Conservation (phyloP, 2,797 vertebrate genomes). For the Micropoecilia bifurca region DNA sequence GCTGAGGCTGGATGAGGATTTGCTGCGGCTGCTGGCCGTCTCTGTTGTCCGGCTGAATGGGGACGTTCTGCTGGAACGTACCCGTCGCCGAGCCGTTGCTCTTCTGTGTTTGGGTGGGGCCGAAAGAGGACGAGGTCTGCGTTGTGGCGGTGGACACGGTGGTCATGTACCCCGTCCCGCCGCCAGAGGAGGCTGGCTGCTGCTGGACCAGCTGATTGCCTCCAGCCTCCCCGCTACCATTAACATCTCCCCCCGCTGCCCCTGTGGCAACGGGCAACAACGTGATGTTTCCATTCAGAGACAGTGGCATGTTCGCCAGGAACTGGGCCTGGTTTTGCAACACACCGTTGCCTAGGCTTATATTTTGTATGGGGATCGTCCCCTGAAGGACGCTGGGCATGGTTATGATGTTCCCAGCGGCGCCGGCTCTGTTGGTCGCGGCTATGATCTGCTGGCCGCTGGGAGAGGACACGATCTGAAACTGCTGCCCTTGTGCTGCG, state of each 20-base stretch:
- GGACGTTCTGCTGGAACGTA: constrained; percentile 75
- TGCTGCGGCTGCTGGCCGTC: constrained; percentile 88
- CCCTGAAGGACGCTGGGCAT: constrained; percentile 90
- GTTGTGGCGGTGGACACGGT: constrained; percentile 84
- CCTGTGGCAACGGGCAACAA: constrained; percentile 88
- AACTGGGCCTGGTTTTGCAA: constrained; percentile 94
- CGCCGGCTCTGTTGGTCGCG: constrained; percentile 82
- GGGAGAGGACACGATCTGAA: constrained; percentile 84
- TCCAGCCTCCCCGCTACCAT: constrained; percentile 55
- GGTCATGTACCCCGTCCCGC: constrained; percentile 65
- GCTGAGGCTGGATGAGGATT: constrained; percentile 93
- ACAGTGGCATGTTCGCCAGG: constrained; percentile 93
- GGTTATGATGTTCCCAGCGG: constrained; percentile 79
- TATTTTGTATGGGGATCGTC: constrained; percentile 92
- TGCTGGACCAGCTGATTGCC: constrained; percentile 72
- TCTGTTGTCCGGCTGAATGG: constrained; percentile 80
- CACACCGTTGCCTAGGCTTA: constrained; percentile 86
- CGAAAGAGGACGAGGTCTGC: constrained; percentile 86
- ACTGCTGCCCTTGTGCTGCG: constrained; percentile 76
- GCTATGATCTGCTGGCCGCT: constrained; percentile 87
- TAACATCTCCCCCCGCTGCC: constrained; percentile 57
- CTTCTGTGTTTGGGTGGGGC: constrained; percentile 71
- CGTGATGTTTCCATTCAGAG: constrained; percentile 95
- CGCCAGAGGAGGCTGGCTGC: constrained; percentile 67
- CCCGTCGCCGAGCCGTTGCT: constrained; percentile 53